Conservation (phyloP, 2,888 invertebrate genomes). For the Hartigia nigra region DNA sequence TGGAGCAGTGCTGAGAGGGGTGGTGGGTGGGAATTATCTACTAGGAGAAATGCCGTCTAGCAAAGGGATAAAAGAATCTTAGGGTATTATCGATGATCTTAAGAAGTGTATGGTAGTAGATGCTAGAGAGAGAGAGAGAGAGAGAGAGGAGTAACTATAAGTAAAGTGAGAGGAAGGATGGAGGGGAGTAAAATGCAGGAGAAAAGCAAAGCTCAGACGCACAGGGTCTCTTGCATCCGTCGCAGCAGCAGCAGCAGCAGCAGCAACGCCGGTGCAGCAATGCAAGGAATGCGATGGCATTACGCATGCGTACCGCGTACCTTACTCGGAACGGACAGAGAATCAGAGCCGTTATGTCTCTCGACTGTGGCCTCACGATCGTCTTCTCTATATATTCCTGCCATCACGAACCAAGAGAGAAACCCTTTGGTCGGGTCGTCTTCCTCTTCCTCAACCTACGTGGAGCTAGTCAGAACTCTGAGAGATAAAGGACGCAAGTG, state of each 20-base stretch:
- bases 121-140: constrained; percentile 23
- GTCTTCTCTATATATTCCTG: constrained; percentile 28
- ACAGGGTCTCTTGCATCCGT: constrained; percentile 11
- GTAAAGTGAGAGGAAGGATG: constrained; percentile 23
- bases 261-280: constrained; percentile 26
- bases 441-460: background rate
- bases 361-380: constrained; percentile 53
- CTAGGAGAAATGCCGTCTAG: background rate
- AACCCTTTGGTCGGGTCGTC: background rate
- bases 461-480: background rate
- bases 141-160: constrained; percentile 28
- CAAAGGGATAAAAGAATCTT: constrained; percentile 1
- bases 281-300: constrained; percentile 73
- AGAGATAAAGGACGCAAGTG: background rate
- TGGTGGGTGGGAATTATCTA: background rate
- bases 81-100: constrained; percentile 1
- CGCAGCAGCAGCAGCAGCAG: constrained; percentile 26
- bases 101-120: constrained; percentile 16
- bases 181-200: constrained; percentile 32
- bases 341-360: constrained; percentile 59
- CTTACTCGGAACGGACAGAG: constrained; percentile 70
- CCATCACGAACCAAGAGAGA: background rate
- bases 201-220: constrained; percentile 16
- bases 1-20: background rate
- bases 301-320: constrained; percentile 72